A percentile compares a stretch with the other conserved stretches of the same genome.
Evolutionary conservation across 2,113 vertebrate genomes (phyloP).

Genomic region (Serinus canaria): DNA sequence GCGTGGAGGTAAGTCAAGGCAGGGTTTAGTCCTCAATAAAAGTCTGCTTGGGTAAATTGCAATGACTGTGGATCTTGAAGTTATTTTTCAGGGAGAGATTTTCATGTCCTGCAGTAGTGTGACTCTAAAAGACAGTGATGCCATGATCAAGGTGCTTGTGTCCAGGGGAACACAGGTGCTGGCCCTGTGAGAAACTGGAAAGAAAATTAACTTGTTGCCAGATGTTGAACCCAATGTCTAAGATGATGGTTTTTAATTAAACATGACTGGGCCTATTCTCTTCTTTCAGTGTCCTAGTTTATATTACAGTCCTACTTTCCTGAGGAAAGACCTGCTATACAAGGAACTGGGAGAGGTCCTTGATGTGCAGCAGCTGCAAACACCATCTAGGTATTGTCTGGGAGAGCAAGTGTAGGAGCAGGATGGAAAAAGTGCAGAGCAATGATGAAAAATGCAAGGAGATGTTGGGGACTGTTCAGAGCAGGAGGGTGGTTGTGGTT

Average conservation of each 20-base stretch:
- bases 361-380: not conserved
- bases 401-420: not conserved
- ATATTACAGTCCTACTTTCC: not conserved
- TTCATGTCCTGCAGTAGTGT: not conserved
- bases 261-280: not conserved
- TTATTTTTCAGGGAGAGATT: not conserved
- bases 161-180: not conserved
- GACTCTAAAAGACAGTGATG: not conserved
- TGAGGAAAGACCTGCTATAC: not conserved
- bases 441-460: not conserved
- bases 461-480: not conserved
- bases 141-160: not conserved
- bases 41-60: not conserved
- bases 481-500: not conserved
- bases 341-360: not conserved
- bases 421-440: not conserved
- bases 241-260: not conserved
- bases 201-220: not conserved
- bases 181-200: not conserved
- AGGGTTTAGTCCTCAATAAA: not conserved
- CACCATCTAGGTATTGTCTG: not conserved
- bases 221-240: not conserved
- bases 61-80: not conserved
- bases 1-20: fast-evolving
- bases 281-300: not conserved